Evolutionary conservation across 2,113 vertebrate species (phyloP).

Genomic region (Gracilinanus agilis): DNA sequence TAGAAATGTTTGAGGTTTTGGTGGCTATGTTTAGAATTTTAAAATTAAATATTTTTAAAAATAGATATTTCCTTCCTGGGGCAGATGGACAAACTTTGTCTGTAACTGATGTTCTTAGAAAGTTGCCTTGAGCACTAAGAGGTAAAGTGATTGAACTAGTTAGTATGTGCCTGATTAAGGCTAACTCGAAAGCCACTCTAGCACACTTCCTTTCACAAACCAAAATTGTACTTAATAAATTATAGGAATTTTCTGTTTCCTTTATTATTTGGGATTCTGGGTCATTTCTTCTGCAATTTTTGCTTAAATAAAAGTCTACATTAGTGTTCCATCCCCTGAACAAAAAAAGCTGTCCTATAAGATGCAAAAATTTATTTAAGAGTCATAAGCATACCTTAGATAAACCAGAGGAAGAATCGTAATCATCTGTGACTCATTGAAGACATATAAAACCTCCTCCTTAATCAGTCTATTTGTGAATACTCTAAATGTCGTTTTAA

Average conservation of each 20-base stretch:
- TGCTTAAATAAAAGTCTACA: neutral
- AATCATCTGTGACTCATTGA: neutral
- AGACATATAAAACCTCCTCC: neutral
- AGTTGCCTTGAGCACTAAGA: too few species aligned
- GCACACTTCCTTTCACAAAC: neutral
- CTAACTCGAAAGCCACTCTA: neutral
- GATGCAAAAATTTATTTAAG: neutral
- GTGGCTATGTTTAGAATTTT: neutral
- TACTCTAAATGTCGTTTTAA: neutral
- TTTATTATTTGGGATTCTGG: neutral
- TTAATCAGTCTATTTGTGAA: neutral
- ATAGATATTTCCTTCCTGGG: neutral
- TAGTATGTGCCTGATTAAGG: neutral
- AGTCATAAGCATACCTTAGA: neutral
- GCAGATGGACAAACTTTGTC: neutral
- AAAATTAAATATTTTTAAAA: neutral
- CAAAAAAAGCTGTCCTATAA: neutral
- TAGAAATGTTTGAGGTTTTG: neutral
- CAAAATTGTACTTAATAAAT: neutral
- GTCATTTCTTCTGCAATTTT: neutral
- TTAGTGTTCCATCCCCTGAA: neutral
- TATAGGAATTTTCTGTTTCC: neutral
- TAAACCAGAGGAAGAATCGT: neutral
- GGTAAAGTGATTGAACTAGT: neutral
- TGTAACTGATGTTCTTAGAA: neutral